Base-by-base conservation (phyloP, 2,888 invertebrate species). In the Drosophila fungiperda region DNA sequence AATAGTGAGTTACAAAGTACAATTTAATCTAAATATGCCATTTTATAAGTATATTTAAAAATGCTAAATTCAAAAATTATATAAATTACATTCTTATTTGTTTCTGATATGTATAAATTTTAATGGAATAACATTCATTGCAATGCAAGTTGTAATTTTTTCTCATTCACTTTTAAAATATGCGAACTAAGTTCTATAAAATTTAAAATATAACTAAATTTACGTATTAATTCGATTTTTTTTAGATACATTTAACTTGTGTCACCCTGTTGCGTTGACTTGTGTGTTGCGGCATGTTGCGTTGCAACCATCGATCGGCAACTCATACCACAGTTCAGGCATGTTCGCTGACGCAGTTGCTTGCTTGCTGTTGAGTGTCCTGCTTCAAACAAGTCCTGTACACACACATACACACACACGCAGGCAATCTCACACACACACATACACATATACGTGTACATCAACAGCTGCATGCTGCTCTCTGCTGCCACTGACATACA, bases 361-460 rank as follows among this genome's bases (percentile, higher is more conserved):
- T 61, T 66, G 66, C 38, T 61, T 38, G 59, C 32, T 45, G 75
- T 32, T 62, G 58, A 40, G 48, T 61, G 68, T 71, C 78, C 84
- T 81, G 65, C 71, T 42, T 77, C 87, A 73, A 87, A 36, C 81
- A 78, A 62, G 90, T 90, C 91, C 91, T 90, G 87, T 15, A 7
- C 23, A 45, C 7, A 4, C 62, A 54, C 54, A 78, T 64, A 68
- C 73, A 48, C 26, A 42, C 59, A 2, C 20, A 20, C 29, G 9
- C n/a, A n/a, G n/a, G n/a, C 40, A 40, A 45, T 45, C 20, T 15
- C 45, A 48, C 40, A 53, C 72, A 59, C 68, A 52, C 61, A 74
- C 62, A 63, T 63, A 20, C 63, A 65, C 63, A 20, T 12, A 17
- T 45, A 4, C 9, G 11, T 23, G 45, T 49, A 67, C 42, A 66